A percentile compares a stretch with the other conserved stretches of the same genome.
Conservation (phyloP, 2,797 vertebrate genomes). For the Melanotaenia pygmaea region DNA sequence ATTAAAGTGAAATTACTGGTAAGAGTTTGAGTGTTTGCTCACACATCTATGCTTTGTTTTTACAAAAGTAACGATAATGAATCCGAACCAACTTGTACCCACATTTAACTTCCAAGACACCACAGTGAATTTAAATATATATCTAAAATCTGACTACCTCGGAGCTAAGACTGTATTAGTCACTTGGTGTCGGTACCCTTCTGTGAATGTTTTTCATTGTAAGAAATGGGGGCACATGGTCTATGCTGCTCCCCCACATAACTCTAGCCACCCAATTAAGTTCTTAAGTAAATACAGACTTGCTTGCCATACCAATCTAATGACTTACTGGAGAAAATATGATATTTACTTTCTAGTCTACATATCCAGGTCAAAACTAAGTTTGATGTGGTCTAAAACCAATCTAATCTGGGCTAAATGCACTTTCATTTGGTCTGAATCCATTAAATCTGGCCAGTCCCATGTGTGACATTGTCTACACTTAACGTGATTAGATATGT, state of each 20-base stretch:
- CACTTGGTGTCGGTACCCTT: neutral
- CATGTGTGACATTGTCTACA: neutral
- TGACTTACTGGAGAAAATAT: neutral
- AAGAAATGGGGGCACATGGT: neutral
- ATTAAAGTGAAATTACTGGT: neutral
- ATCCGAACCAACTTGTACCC: neutral
- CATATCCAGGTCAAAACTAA: neutral
- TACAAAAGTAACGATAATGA: neutral
- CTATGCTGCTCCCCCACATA: neutral
- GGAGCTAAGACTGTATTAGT: neutral
- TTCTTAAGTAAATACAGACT: slow-evolving; percentile 1
- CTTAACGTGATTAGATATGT: neutral
- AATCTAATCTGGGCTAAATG: neutral
- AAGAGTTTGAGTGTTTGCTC: neutral
- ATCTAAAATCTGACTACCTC: neutral
- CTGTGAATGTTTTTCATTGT: neutral
- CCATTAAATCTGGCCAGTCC: neutral
- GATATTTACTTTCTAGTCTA: neutral
- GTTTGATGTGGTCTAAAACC: neutral
- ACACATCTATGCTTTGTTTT: neutral
- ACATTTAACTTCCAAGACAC: neutral
- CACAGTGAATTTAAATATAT: neutral
- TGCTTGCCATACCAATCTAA: neutral
- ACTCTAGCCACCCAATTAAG: neutral
- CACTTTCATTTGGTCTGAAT: neutral